phyloP scores from a whole-genome alignment of 1,140 invertebrate genomes.

The Pogonomyrmex barbatus region DNA sequence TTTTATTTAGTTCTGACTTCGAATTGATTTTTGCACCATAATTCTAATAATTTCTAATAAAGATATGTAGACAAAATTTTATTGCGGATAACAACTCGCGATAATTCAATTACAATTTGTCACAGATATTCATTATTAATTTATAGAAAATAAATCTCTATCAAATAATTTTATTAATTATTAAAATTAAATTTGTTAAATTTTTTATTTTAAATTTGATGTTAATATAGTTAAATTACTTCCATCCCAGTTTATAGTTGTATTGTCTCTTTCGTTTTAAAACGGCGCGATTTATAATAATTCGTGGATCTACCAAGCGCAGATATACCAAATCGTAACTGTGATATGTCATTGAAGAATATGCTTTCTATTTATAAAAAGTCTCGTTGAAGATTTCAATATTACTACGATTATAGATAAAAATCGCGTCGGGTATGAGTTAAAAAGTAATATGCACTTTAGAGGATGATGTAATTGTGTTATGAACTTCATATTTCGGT shows the following conservation, averaged over 20 bases:
- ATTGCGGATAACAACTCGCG: background rate
- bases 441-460: background rate
- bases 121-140: background rate
- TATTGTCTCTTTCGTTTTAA: slow-evolving; percentile 32
- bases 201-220: background rate
- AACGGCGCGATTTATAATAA: slow-evolving; percentile 15
- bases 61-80: background rate
- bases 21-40: background rate
- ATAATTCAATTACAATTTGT: background rate
- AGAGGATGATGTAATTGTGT: background rate
- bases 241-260: background rate
- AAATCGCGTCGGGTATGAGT: slow-evolving; percentile 32
- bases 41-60: background rate
- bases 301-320: slow-evolving; percentile 55
- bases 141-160: background rate
- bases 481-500: slow-evolving; percentile 24
- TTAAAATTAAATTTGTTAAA: background rate
- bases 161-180: background rate
- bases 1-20: background rate
- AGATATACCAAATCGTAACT: slow-evolving; percentile 45
- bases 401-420: slow-evolving; percentile 11
- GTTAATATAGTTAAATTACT: slow-evolving; percentile 14
- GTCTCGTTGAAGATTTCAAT: background rate
- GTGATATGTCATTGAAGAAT: slow-evolving; percentile 53
- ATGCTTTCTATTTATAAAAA: background rate